These are phyloP conservation scores for Dendrophyllia cribrosa DNA, from an alignment of 64 coral and sea anemone genomes.

Conservation along the genomic window DNA sequence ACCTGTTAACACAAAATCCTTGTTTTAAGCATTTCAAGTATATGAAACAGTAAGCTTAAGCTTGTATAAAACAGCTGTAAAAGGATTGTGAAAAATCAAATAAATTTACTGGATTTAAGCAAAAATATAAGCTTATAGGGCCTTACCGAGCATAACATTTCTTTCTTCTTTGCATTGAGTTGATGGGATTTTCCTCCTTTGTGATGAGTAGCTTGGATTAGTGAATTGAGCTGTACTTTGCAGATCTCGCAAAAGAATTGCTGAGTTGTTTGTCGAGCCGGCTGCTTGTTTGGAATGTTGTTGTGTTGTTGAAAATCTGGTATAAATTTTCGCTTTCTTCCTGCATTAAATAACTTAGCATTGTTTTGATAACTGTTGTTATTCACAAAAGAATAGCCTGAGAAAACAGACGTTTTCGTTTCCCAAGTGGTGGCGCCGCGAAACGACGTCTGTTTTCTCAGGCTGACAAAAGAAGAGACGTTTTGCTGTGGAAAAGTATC, in stretches of 20 bases:
- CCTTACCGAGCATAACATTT: not conserved
- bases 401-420: not conserved
- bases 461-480: too few relatives aligned
- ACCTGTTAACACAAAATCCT: too few relatives aligned
- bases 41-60: too few relatives aligned
- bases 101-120: too few relatives aligned
- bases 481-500: too few relatives aligned
- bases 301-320: not conserved
- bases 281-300: not conserved
- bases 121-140: too few relatives aligned
- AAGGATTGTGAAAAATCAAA: too few relatives aligned
- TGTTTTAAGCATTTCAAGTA: too few relatives aligned
- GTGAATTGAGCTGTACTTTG: conserved; percentile 52
- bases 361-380: not conserved
- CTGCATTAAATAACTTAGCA: not conserved
- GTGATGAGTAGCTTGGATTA: conserved; percentile 63
- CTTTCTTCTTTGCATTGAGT: conserved; percentile 25
- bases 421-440: not conserved
- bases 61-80: too few relatives aligned
- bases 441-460: not conserved
- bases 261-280: not conserved
- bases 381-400: not conserved
- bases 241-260: conserved; percentile 68
- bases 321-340: not conserved
- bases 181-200: conserved; percentile 57